Evolutionary conservation across 1,140 invertebrate species (phyloP).

Genomic region (Brachionus asplanchnoidis): DNA sequence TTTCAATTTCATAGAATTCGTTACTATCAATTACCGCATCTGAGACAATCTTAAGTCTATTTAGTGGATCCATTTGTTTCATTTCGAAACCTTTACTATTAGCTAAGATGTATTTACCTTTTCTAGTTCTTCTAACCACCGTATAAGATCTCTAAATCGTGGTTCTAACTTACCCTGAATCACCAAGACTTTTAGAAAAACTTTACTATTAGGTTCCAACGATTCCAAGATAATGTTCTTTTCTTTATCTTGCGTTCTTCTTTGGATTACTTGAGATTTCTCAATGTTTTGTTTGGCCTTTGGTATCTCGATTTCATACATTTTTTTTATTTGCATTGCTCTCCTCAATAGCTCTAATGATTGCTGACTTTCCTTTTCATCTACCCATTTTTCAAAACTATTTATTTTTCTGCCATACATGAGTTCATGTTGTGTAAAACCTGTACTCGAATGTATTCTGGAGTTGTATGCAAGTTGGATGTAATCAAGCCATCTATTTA

Average conservation of each 20-base stretch:
- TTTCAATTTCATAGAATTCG: constrained; percentile 27
- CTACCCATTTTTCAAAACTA: not conserved
- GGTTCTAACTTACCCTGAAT: constrained; percentile 14
- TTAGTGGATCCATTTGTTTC: not conserved
- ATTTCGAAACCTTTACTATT: not conserved
- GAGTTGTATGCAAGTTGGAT: not conserved
- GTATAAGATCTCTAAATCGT: constrained; percentile 6
- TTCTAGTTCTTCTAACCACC: not conserved
- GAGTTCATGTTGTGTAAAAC: constrained; percentile 5
- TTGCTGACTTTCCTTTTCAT: not conserved
- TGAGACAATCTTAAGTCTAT: not conserved
- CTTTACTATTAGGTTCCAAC: not conserved
- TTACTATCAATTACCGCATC: not conserved
- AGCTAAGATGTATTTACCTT: constrained; percentile 23
- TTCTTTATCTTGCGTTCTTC: not conserved
- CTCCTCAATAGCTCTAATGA: not conserved
- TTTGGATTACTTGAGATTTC: constrained; percentile 16
- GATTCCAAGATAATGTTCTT: not conserved
- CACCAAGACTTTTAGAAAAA: not conserved
- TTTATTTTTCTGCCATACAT: not conserved
- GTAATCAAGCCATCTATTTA: not conserved
- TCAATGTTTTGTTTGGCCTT: constrained; percentile 8
- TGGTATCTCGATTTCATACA: constrained; percentile 17
- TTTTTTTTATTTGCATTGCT: constrained; percentile 25
- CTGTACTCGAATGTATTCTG: not conserved